phyloP scores from a whole-genome alignment of 1,140 invertebrate species.

The Drosophila sp. region DNA sequence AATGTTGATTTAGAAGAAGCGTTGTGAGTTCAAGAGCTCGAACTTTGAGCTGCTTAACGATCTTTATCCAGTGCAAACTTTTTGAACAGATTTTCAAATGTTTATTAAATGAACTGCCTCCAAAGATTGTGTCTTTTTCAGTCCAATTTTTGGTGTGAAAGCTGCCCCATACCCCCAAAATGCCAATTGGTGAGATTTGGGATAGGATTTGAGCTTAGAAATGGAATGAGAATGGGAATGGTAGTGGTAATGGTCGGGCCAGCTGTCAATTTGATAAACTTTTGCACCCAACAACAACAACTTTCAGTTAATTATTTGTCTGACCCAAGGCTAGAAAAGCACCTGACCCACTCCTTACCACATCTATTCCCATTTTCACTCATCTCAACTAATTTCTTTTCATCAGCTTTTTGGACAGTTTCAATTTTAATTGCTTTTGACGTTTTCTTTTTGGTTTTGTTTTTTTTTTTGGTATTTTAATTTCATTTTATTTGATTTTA shows the following conservation, averaged over 20 bases:
- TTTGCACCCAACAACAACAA: slow-evolving; percentile 29
- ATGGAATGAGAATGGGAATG: not conserved
- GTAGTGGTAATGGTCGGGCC: not conserved
- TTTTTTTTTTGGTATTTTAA: slow-evolving; percentile 17
- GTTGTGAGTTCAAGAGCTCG: no score
- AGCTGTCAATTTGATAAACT: slow-evolving; percentile 14
- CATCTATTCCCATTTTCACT: not conserved
- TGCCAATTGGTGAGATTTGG: slow-evolving; percentile 3
- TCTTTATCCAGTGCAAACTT: no score
- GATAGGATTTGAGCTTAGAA: not conserved
- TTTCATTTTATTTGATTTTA: slow-evolving; percentile 50
- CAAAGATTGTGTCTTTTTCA: no score
- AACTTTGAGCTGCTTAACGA: no score
- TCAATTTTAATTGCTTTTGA: slow-evolving; percentile 72
- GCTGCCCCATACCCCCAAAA: slow-evolving; percentile 5
- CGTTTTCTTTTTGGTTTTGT: slow-evolving; percentile 34
- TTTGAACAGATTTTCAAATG: not conserved
- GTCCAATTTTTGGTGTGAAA: slow-evolving; percentile 27
- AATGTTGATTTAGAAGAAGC: no score
- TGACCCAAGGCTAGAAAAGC: slow-evolving; percentile 30
- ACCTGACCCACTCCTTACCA: slow-evolving; percentile 13
- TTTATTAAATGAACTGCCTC: not conserved
- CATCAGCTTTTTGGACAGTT: slow-evolving; percentile 52
- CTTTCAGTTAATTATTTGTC: slow-evolving; percentile 60
- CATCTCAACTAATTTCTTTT: not conserved